Conservation (phyloP, 1,140 invertebrate species). For the Drosophila mayri region DNA sequence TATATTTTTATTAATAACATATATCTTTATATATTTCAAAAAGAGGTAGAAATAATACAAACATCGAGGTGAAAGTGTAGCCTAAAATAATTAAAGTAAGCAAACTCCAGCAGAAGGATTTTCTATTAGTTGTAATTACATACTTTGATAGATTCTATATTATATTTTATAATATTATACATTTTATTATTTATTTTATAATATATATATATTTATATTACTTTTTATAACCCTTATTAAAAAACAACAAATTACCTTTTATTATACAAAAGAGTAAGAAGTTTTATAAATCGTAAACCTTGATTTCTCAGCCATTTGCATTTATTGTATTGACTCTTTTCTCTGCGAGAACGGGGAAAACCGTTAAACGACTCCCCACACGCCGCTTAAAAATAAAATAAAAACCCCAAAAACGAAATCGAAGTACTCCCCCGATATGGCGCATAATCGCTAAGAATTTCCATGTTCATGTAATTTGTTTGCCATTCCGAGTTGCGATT, state of each 20-base stretch:
- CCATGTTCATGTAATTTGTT: conserved; percentile 56
- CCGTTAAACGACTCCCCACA: conserved; percentile 28
- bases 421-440: conserved; percentile 42
- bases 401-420: conserved; percentile 16
- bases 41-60: too few species aligned
- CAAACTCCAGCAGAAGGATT: background rate
- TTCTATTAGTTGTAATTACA: too few species aligned
- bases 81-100: too few species aligned
- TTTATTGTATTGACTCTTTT: conserved; percentile 25
- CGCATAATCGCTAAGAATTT: conserved; percentile 52
- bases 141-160: background rate
- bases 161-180: too few species aligned
- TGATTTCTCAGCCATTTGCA: conserved; percentile 13
- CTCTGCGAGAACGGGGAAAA: background rate
- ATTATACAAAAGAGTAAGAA: background rate
- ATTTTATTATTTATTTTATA: too few species aligned
- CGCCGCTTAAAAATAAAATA: conserved; percentile 14
- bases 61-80: too few species aligned
- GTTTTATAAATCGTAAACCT: background rate
- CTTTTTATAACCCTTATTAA: background rate
- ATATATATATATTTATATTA: background rate
- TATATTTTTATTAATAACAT: too few species aligned
- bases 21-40: too few species aligned
- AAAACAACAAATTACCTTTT: conserved; percentile 9
- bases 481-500: conserved; percentile 40